Conservation (phyloP, 2,888 invertebrate genomes). For the Saturnia pavonia region DNA sequence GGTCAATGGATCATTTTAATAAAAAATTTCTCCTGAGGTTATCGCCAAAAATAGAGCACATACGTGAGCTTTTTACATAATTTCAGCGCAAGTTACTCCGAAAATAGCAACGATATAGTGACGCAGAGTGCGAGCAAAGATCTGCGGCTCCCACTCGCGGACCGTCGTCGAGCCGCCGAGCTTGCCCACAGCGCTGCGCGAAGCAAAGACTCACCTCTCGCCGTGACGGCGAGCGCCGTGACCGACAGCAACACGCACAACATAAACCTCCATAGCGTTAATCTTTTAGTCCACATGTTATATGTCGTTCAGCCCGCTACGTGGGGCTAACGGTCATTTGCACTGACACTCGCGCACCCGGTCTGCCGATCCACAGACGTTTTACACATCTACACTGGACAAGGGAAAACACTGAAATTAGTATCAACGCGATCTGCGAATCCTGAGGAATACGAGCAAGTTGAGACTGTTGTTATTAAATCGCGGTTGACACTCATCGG, state of each 20-base stretch:
- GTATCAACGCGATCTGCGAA: constrained; percentile 57
- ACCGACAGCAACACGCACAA: constrained; percentile 74
- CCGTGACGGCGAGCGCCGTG: constrained; percentile 68
- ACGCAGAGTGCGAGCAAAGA: constrained; percentile 65
- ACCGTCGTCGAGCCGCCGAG: constrained; percentile 18
- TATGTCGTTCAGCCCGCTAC: constrained; percentile 66
- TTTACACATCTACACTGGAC: constrained; percentile 71
- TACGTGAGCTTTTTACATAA: constrained; percentile 82
- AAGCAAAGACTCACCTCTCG: constrained; percentile 70
- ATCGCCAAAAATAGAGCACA: constrained; percentile 77
- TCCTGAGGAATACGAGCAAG: constrained; percentile 63
- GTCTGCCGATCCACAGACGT: constrained; percentile 70
- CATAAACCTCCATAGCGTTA: constrained; percentile 77
- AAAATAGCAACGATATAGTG: constrained; percentile 76
- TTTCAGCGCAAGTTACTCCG: constrained; percentile 80
- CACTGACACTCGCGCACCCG: constrained; percentile 80
- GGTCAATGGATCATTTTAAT: constrained; percentile 68
- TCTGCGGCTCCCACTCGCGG: constrained; percentile 43
- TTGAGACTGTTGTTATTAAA: constrained; percentile 57
- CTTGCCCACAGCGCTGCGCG: constrained; percentile 31
- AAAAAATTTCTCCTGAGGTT: constrained; percentile 71
- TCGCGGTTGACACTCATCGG: constrained; percentile 38
- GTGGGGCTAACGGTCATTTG: constrained; percentile 78
- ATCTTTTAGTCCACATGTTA: constrained; percentile 79
- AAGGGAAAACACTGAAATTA: constrained; percentile 41